Percentiles rank a stretch among this genome's conserved stretches.
These are phyloP conservation scores for Molanna angustata DNA, from an alignment of 2,888 invertebrate genomes.

Conservation along the genomic window DNA sequence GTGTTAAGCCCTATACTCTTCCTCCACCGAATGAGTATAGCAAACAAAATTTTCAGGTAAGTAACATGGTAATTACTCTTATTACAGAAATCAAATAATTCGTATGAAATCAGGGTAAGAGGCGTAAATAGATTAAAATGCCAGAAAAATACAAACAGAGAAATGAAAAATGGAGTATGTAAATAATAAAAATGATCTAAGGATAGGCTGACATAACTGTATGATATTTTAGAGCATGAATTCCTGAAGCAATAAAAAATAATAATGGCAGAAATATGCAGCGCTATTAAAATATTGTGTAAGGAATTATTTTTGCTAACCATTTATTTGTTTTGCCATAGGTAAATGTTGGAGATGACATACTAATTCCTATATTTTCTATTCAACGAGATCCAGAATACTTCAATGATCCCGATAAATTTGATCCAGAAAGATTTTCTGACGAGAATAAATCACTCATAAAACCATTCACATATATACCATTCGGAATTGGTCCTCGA, in stretches of 20 bases:
- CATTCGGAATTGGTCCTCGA: conserved; percentile 44
- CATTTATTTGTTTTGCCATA: conserved; percentile 1
- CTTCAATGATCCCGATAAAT: conserved; percentile 43
- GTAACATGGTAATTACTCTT: no score
- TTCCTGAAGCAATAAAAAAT: no score
- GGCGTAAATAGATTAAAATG: no score
- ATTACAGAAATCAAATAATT: no score
- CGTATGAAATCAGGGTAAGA: no score
- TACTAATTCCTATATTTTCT: conserved; percentile 36
- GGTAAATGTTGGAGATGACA: conserved; percentile 23
- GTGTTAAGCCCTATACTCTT: conserved; percentile 48
- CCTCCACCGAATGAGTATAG: conserved; percentile 36
- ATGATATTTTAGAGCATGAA: no score
- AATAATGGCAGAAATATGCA: no score
- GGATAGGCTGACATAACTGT: no score
- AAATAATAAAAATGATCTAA: no score
- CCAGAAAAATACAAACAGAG: no score
- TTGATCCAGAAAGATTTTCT: conserved; percentile 42
- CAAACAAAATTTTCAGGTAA: conserved; percentile 9
- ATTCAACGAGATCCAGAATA: conserved; percentile 43
- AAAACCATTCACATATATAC: conserved; percentile 39
- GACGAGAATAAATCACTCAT: conserved; percentile 41
- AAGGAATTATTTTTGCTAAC: no score
- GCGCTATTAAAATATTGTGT: not conserved
- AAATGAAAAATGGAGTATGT: no score